Percentiles rank a stretch among this genome's conserved stretches.
phyloP scores from a whole-genome alignment of 2,888 invertebrate species.

The Melieria crassipennis region DNA sequence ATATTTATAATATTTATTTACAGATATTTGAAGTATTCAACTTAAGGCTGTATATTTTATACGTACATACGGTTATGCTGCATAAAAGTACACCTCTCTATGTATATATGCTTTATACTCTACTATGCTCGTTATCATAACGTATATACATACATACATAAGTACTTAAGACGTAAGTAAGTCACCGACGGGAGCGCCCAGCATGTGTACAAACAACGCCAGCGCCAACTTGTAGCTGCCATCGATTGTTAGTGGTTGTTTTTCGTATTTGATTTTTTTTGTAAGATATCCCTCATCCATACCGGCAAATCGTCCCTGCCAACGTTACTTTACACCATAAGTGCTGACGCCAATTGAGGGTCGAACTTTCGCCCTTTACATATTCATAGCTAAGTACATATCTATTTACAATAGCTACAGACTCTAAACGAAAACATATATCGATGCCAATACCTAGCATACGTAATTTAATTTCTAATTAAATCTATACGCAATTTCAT shows the following conservation, averaged over 20 bases:
- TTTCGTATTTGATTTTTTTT: too few species aligned
- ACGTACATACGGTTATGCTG: slow-evolving; percentile 22
- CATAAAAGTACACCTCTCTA: slow-evolving; percentile 10
- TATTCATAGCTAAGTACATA: neutral
- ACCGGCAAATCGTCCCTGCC: too few species aligned
- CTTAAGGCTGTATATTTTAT: slow-evolving; percentile 23
- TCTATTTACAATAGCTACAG: neutral
- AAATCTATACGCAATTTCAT: neutral
- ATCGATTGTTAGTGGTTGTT: too few species aligned
- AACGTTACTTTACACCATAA: too few species aligned
- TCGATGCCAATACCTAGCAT: neutral
- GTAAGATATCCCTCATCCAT: too few species aligned
- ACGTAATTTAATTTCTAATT: neutral
- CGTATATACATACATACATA: slow-evolving; percentile 17
- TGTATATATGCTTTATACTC: slow-evolving; percentile 24
- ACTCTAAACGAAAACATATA: neutral
- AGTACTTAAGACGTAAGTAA: slow-evolving; percentile 35
- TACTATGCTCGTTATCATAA: slow-evolving; percentile 6
- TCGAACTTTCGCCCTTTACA: neutral
- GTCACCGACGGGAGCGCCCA: neutral
- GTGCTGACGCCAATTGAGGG: too few species aligned
- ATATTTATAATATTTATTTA: neutral
- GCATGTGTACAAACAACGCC: too few species aligned
- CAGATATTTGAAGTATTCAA: slow-evolving; percentile 25
- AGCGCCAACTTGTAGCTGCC: too few species aligned